Conservation (phyloP, 2,888 invertebrate genomes). For the Plagodis pulveraria region DNA sequence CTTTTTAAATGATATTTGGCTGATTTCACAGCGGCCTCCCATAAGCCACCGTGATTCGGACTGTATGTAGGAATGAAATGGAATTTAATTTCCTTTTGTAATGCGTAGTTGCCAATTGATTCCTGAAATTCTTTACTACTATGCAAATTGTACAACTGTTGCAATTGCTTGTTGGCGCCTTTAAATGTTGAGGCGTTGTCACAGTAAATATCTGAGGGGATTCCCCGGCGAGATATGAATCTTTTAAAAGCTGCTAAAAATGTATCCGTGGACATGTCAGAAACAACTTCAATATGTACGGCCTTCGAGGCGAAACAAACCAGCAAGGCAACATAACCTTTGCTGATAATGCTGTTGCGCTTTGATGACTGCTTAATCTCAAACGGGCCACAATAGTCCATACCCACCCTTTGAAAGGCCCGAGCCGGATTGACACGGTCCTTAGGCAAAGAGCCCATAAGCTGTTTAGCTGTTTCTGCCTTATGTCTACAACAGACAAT, state of each 20-base stretch:
- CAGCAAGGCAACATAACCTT: conserved; percentile 27
- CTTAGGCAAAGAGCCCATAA: conserved; percentile 26
- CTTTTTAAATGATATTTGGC: conserved; percentile 9
- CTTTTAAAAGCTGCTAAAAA: conserved; percentile 17
- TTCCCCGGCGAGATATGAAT: conserved; percentile 17
- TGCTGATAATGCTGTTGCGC: conserved; percentile 15
- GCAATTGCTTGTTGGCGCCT: conserved; percentile 12
- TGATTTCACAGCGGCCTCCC: conserved; percentile 1
- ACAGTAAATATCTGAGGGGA: conserved; percentile 14
- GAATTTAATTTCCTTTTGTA: neutral
- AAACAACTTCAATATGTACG: conserved; percentile 16
- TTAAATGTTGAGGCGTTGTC: conserved; percentile 23
- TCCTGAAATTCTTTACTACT: neutral
- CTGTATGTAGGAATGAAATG: neutral
- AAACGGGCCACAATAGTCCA: conserved; percentile 32
- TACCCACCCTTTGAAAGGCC: conserved; percentile 29
- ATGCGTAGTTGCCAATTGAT: neutral
- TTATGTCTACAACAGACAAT: too few species aligned
- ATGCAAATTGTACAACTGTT: conserved; percentile 13
- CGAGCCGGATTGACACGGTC: conserved; percentile 13
- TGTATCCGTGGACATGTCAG: conserved; percentile 12
- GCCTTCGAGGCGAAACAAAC: conserved; percentile 31
- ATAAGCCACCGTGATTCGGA: neutral
- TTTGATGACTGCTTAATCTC: conserved; percentile 15
- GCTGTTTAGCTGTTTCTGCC: too few species aligned